Conservation (phyloP, 2,888 invertebrate genomes). For the Zaprionus lineosus region DNA sequence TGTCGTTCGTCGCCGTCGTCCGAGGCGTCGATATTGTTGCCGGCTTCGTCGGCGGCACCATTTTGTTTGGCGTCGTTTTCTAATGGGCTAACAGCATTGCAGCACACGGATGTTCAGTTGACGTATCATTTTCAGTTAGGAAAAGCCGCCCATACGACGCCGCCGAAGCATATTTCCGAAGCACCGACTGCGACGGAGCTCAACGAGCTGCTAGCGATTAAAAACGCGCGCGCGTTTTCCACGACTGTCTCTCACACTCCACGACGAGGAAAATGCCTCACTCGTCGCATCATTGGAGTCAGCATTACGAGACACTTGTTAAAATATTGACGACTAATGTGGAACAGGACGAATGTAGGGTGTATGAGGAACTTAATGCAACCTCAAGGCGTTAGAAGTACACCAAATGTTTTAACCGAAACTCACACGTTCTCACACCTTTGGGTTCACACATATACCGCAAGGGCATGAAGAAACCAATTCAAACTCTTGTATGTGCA, state of each 20-base stretch:
- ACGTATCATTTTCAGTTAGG: conserved; percentile 17
- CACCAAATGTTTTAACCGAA: too few relatives aligned
- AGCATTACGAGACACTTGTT: too few relatives aligned
- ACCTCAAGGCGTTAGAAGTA: conserved; percentile 32
- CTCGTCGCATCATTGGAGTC: too few relatives aligned
- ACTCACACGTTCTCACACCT: too few relatives aligned
- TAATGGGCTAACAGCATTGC: conserved; percentile 73
- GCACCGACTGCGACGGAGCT: too few relatives aligned
- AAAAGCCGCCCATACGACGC: conserved; percentile 15
- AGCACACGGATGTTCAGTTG: conserved; percentile 64
- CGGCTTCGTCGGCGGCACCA: conserved; percentile 61
- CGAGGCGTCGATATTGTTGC: conserved; percentile 18
- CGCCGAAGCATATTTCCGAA: background rate
- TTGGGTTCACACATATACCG: conserved; percentile 15
- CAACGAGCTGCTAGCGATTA: too few relatives aligned
- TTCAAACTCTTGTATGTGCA: conserved; percentile 32
- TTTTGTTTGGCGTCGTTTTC: conserved; percentile 77
- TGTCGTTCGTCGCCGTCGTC: conserved; percentile 56
- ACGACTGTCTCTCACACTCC: too few relatives aligned
- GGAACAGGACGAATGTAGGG: too few relatives aligned
- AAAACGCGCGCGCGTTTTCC: conserved; percentile 51
- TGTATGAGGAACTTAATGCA: too few relatives aligned
- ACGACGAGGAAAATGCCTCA: too few relatives aligned
- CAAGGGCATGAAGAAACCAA: conserved; percentile 42
- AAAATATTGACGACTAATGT: too few relatives aligned